Percentiles rank a stretch among this genome's conserved stretches.
phyloP scores from a whole-genome alignment of 1,140 invertebrate genomes.

The Thaumatotibia leucotreta region DNA sequence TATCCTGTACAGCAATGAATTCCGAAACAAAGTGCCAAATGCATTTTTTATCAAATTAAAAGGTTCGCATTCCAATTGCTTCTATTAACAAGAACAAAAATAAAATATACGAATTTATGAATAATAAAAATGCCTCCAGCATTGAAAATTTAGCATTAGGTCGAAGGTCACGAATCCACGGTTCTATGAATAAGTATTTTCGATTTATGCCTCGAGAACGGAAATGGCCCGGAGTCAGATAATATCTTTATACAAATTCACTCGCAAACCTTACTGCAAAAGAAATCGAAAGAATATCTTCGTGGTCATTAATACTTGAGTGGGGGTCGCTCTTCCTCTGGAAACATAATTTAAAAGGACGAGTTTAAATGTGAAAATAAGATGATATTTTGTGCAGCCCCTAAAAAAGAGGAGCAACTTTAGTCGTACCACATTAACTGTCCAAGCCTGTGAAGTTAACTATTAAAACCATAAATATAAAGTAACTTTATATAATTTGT shows the following conservation, averaged over 20 bases:
- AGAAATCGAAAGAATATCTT: background rate
- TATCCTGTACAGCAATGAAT: no score
- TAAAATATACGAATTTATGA: no score
- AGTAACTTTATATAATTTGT: no score
- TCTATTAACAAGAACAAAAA: no score
- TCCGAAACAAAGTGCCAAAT: no score
- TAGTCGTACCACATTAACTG: no score
- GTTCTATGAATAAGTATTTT: background rate
- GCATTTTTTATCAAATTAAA: no score
- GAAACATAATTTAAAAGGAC: background rate
- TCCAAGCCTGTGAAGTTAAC: no score
- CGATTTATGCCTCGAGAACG: background rate
- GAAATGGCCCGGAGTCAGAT: background rate
- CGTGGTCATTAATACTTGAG: background rate
- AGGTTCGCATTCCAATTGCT: no score
- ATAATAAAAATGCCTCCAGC: no score
- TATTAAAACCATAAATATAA: no score
- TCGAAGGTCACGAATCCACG: background rate
- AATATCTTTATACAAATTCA: slow-evolving; percentile 2
- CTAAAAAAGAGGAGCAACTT: background rate
- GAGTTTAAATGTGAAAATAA: background rate
- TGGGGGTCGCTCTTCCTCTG: background rate
- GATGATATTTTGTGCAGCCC: background rate
- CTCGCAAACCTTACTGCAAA: background rate
- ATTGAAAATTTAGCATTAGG: background rate